Evolutionary conservation across 2,888 invertebrate genomes (phyloP).

Genomic region (Hecatera dysodea): DNA sequence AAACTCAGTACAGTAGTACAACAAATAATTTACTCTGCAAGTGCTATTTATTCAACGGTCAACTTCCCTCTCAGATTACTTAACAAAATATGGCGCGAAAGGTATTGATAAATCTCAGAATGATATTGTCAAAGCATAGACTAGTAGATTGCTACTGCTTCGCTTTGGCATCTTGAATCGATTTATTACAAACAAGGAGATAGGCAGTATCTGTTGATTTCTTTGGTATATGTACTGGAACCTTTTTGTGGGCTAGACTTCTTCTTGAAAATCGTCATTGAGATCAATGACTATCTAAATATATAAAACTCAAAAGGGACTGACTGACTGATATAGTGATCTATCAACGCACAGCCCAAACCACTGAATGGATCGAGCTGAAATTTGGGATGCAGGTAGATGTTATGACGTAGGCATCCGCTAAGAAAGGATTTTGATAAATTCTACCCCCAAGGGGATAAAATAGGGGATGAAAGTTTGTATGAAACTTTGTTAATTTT

Average conservation of each 20-base stretch:
- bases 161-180: conserved; percentile 4
- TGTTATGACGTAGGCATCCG: too few relatives aligned
- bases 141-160: conserved; percentile 32
- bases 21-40: background rate
- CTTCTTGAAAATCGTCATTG: background rate
- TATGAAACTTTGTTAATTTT: too few relatives aligned
- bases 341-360: too few relatives aligned
- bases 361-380: too few relatives aligned
- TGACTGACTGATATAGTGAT: too few relatives aligned
- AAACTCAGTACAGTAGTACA: background rate
- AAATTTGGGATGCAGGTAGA: too few relatives aligned
- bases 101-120: conserved; percentile 30
- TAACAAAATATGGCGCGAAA: conserved; percentile 31
- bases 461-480: too few relatives aligned
- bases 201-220: background rate
- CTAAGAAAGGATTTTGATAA: too few relatives aligned
- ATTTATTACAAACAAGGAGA: conserved; percentile 12
- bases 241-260: background rate
- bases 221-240: background rate
- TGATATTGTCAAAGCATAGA: conserved; percentile 31
- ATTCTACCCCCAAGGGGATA: too few relatives aligned
- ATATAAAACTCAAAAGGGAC: too few relatives aligned
- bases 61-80: conserved; percentile 11
- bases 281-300: background rate
- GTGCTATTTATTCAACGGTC: conserved; percentile 15